Evolutionary conservation across 2,113 vertebrate genomes (phyloP).

Genomic region (Copsychus sechellarum): DNA sequence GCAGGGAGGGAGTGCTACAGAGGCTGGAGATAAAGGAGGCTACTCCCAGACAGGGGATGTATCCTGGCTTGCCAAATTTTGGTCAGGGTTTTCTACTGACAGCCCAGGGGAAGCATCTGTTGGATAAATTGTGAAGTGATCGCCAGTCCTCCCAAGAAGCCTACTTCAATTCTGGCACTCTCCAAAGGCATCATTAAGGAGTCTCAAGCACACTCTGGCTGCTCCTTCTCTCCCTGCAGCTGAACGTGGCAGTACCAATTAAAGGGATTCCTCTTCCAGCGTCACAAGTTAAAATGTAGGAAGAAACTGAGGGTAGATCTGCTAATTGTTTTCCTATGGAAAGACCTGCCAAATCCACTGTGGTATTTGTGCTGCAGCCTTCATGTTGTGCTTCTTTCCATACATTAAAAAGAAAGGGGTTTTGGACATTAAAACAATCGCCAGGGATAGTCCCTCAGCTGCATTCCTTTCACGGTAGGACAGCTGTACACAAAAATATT

Average conservation of each 20-base stretch:
- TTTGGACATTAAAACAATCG: neutral
- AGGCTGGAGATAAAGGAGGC: neutral
- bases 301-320: neutral
- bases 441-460: neutral
- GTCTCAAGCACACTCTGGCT: conserved; percentile 1
- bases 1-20: neutral
- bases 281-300: neutral
- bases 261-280: conserved; percentile 2
- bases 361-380: neutral
- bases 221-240: neutral
- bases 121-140: conserved; percentile 34
- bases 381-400: neutral
- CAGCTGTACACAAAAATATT: conserved; percentile 63
- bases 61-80: neutral
- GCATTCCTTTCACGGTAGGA: conserved; percentile 39
- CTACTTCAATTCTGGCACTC: conserved; percentile 11
- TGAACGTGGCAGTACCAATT: conserved; percentile 31
- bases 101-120: conserved; percentile 38
- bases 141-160: neutral
- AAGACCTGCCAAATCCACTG: neutral
- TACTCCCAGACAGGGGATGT: neutral
- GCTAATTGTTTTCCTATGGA: neutral
- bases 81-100: neutral
- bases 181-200: conserved; percentile 12
- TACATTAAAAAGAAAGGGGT: neutral